A percentile compares a stretch with the other conserved stretches of the same genome.
Evolutionary conservation across 2,113 vertebrate species (phyloP).

Genomic region (Pogona vitticeps): DNA sequence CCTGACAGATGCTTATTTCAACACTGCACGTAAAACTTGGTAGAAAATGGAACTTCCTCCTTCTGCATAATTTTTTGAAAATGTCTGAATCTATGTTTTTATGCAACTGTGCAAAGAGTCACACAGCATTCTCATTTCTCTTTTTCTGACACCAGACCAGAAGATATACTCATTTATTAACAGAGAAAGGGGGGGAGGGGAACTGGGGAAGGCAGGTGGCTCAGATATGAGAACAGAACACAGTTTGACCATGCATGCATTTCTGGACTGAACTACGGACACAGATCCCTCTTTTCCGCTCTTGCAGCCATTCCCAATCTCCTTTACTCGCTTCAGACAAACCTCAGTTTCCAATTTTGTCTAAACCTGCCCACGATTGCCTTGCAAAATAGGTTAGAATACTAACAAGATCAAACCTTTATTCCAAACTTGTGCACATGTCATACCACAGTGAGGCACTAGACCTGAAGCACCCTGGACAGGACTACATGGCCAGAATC

Average conservation of each 20-base stretch:
- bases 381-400: not conserved
- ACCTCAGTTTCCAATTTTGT: slow-evolving; percentile 1
- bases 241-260: not conserved
- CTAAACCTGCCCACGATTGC: not conserved
- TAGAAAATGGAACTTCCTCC: too few relatives aligned
- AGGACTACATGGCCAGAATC: not conserved
- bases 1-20: too few relatives aligned
- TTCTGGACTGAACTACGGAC: not conserved
- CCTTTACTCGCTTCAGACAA: not conserved
- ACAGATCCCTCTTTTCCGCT: not conserved
- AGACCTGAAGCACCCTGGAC: not conserved
- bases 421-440: too few relatives aligned
- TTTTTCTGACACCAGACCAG: not conserved
- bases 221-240: not conserved
- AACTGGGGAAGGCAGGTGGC: not conserved
- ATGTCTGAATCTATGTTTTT: too few relatives aligned
- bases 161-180: not conserved
- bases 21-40: too few relatives aligned
- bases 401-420: not conserved
- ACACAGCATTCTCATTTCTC: not conserved
- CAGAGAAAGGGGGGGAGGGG: not conserved
- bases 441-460: not conserved
- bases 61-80: too few relatives aligned
- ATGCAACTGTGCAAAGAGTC: too few relatives aligned
- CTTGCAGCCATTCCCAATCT: not conserved